Percentiles rank a stretch among this genome's conserved stretches.
phyloP scores from a whole-genome alignment of 2,113 vertebrate species.

The Oreamnos americanus region DNA sequence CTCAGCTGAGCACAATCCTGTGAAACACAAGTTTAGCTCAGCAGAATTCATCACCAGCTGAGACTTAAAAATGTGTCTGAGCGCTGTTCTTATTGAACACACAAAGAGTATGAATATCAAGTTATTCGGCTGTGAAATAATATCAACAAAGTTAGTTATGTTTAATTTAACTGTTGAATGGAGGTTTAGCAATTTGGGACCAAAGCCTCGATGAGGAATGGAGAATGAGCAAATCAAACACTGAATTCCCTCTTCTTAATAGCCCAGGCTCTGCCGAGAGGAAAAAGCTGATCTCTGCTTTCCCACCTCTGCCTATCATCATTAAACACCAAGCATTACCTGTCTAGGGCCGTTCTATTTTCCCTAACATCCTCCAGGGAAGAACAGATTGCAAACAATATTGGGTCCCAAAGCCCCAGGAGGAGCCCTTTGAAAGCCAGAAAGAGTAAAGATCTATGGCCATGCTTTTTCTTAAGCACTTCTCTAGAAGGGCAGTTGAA shows the following conservation, averaged over 20 bases:
- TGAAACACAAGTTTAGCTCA: slow-evolving; percentile 62
- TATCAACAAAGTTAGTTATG: slow-evolving; percentile 78
- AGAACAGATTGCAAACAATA: slow-evolving; percentile 17
- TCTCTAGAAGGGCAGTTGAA: not conserved
- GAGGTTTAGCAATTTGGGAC: slow-evolving; percentile 75
- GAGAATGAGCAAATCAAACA: slow-evolving; percentile 58
- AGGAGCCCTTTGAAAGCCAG: slow-evolving; percentile 4
- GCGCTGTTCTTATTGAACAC: slow-evolving; percentile 64
- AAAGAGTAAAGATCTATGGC: not conserved
- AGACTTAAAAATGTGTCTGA: slow-evolving; percentile 70
- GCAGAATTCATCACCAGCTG: slow-evolving; percentile 68
- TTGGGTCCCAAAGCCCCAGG: not conserved
- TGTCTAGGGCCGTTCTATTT: not conserved
- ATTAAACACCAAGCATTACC: not conserved
- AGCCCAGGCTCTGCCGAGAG: slow-evolving; percentile 17
- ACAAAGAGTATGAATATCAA: slow-evolving; percentile 64
- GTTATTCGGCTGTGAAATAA: slow-evolving; percentile 75
- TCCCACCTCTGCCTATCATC: slow-evolving; percentile 32
- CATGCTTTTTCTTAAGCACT: not conserved
- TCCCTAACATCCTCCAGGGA: not conserved
- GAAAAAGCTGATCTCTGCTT: slow-evolving; percentile 44
- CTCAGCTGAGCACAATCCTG: slow-evolving; percentile 69
- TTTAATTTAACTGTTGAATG: slow-evolving; percentile 78
- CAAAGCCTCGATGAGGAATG: slow-evolving; percentile 61
- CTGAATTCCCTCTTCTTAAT: slow-evolving; percentile 63